Conservation (phyloP, 2,888 invertebrate species). For the Diploptera punctata region DNA sequence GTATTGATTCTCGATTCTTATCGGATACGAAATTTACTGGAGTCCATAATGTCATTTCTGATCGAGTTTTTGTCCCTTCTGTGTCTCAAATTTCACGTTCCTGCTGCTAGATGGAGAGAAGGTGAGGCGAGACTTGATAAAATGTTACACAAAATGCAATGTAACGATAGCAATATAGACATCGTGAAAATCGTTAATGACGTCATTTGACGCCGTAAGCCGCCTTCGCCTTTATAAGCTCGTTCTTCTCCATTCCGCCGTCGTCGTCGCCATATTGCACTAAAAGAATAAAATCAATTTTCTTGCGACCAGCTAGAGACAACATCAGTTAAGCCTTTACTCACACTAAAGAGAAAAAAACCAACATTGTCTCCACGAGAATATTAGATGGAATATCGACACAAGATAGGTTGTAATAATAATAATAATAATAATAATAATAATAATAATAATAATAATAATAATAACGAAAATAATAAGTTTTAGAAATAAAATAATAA, state of each 20-base stretch:
- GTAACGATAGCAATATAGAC: conserved; percentile 20
- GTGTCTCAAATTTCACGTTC: not conserved
- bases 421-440: no score
- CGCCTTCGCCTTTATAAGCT: conserved; percentile 1
- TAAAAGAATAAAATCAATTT: not conserved
- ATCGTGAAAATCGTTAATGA: conserved; percentile 21
- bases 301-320: not conserved
- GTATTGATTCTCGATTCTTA: not conserved
- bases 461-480: no score
- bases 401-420: no score
- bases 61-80: not conserved
- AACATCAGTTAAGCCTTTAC: no score
- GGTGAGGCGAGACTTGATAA: not conserved
- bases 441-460: no score
- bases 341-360: no score
- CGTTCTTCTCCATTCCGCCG: not conserved
- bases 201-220: conserved; percentile 19
- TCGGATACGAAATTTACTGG: not conserved
- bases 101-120: not conserved
- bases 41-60: not conserved
- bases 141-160: not conserved
- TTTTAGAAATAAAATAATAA: no score
- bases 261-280: not conserved
- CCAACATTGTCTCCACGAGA: no score
- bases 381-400: no score